Conservation (phyloP, 2,113 vertebrate genomes). For the Tringa solitaria region DNA sequence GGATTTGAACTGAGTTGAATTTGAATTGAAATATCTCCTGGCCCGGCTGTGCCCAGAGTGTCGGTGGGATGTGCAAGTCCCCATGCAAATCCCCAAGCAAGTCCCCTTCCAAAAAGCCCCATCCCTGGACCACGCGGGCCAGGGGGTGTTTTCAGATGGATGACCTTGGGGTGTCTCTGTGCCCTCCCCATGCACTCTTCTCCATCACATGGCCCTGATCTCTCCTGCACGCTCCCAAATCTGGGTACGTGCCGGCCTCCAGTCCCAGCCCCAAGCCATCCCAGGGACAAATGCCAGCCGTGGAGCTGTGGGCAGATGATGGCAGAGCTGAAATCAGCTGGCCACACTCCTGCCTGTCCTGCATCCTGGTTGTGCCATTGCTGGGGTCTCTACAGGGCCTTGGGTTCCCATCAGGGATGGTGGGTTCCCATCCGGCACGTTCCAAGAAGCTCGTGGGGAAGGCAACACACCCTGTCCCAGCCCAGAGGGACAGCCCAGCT, state of each 20-base stretch:
- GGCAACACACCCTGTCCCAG: neutral
- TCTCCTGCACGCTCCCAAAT: neutral
- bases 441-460: neutral
- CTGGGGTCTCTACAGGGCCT: neutral
- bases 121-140: fast-evolving
- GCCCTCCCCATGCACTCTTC: fast-evolving
- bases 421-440: neutral
- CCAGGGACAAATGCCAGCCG: fast-evolving
- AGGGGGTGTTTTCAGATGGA: neutral
- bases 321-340: neutral
- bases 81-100: neutral
- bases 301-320: neutral
- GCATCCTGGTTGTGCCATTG: fast-evolving
- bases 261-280: neutral
- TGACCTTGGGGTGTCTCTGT: neutral
- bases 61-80: fast-evolving
- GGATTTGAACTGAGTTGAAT: neutral
- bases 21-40: neutral
- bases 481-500: neutral
- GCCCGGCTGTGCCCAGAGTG: neutral
- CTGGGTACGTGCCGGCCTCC: fast-evolving
- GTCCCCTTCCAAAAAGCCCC: neutral
- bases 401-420: neutral
- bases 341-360: neutral
- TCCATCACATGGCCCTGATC: neutral